Evolutionary conservation across 2,888 invertebrate species (phyloP).

Genomic region (Parapristionchus giblindavisi): DNA sequence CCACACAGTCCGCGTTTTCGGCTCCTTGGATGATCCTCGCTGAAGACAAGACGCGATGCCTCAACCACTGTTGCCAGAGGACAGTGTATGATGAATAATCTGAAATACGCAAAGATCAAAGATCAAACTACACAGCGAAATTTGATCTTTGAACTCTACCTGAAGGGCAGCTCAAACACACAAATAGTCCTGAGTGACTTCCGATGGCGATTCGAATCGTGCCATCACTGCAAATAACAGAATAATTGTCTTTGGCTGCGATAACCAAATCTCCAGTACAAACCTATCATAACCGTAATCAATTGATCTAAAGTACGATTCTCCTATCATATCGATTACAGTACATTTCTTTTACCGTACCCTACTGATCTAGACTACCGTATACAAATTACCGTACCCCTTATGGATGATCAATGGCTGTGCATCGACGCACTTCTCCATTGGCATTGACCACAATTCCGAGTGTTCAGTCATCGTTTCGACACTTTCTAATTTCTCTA

Average conservation of each 20-base stretch:
- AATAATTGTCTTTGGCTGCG: too few species aligned
- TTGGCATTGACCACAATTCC: slow-evolving; percentile 9
- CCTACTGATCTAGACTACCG: neutral
- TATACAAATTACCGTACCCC: neutral
- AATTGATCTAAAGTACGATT: too few species aligned
- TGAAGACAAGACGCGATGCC: slow-evolving; percentile 32
- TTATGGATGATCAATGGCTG: slow-evolving; percentile 10
- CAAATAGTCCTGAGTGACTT: slow-evolving; percentile 36
- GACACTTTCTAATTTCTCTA: neutral
- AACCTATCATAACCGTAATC: too few species aligned
- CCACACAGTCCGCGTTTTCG: neutral
- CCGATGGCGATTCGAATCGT: slow-evolving; percentile 3
- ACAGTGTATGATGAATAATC: neutral
- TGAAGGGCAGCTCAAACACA: too few species aligned
- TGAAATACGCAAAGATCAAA: too few species aligned
- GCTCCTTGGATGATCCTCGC: neutral
- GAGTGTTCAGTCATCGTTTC: neutral
- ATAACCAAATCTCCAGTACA: neutral
- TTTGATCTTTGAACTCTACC: slow-evolving; percentile 17
- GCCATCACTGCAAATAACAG: neutral
- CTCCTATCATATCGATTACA: too few species aligned
- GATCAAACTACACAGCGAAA: neutral
- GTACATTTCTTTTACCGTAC: neutral
- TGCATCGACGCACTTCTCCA: slow-evolving; percentile 39
- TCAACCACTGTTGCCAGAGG: neutral